phyloP scores from a whole-genome alignment of 2,797 vertebrate genomes.

The Nothura maculosa region DNA sequence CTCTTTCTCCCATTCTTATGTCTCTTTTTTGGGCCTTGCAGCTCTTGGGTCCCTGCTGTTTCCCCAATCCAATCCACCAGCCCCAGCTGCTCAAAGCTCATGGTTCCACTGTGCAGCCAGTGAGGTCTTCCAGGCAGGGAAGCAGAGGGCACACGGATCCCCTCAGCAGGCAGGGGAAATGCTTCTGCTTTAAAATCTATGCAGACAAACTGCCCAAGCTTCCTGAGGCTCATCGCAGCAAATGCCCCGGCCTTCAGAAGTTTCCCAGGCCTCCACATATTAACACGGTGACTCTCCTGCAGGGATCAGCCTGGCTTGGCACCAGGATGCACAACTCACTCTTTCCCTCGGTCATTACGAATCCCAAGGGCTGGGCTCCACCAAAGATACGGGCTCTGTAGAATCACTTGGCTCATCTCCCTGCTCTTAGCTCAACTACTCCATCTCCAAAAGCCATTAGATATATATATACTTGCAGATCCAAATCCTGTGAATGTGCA shows the following conservation, averaged over 20 bases:
- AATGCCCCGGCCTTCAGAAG: background rate
- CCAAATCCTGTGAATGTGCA: background rate
- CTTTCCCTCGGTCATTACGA: slow-evolving; percentile 13
- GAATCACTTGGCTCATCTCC: slow-evolving; percentile 37
- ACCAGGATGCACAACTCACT: background rate
- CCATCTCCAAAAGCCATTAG: slow-evolving; percentile 19
- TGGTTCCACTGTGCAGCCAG: background rate
- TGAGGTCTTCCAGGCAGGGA: background rate
- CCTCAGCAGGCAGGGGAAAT: background rate
- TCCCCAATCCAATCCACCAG: background rate
- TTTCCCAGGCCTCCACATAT: background rate
- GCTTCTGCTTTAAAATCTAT: background rate
- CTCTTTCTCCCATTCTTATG: background rate
- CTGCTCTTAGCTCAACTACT: slow-evolving; percentile 1
- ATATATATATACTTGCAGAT: background rate
- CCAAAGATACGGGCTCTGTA: slow-evolving; percentile 23
- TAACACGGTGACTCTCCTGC: background rate
- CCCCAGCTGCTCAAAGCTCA: background rate
- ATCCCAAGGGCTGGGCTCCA: background rate
- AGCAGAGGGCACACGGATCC: background rate
- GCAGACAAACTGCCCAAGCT: background rate
- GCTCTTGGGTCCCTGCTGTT: background rate
- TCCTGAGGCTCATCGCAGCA: background rate
- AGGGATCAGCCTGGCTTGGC: slow-evolving; percentile 4
- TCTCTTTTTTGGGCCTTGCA: background rate